A percentile compares a stretch with the other conserved stretches of the same genome.
These are phyloP conservation scores for Hirtodrosophila histrioides DNA, from an alignment of 2,888 invertebrate species.

Conservation along the genomic window DNA sequence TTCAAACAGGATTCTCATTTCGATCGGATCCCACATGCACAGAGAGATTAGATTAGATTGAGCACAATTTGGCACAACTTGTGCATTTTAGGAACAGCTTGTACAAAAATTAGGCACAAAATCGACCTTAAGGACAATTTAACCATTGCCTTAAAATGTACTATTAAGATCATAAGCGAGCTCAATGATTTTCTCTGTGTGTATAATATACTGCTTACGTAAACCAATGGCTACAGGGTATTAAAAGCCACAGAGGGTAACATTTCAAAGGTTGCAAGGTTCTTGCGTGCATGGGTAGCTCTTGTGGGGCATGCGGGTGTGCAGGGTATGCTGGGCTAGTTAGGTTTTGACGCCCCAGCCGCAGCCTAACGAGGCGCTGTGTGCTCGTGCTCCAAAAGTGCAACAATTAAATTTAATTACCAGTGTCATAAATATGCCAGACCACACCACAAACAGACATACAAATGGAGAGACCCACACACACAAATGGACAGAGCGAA, in stretches of 20 bases:
- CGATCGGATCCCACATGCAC: too few relatives aligned
- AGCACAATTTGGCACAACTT: too few relatives aligned
- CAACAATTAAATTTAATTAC: slow-evolving; percentile 80
- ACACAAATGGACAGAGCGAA: too few relatives aligned
- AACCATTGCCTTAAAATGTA: too few relatives aligned
- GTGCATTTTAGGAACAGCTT: too few relatives aligned
- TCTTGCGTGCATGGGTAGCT: slow-evolving; percentile 59
- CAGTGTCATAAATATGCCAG: slow-evolving; percentile 80
- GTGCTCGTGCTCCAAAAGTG: slow-evolving; percentile 68
- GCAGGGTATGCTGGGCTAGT: slow-evolving; percentile 5
- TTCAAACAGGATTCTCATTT: too few relatives aligned
- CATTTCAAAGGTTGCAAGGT: slow-evolving; percentile 24
- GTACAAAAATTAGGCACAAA: too few relatives aligned
- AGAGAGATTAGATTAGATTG: too few relatives aligned
- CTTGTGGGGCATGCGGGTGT: slow-evolving; percentile 27
- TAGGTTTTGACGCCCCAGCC: slow-evolving; percentile 53
- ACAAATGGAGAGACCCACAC: slow-evolving; percentile 10
- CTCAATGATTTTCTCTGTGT: too few relatives aligned
- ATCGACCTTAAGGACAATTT: too few relatives aligned
- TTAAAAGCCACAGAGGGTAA: slow-evolving; percentile 18
- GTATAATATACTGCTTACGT: background rate
- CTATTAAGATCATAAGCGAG: too few relatives aligned
- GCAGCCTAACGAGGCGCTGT: slow-evolving; percentile 54
- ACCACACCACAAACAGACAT: slow-evolving; percentile 42
- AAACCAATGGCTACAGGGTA: slow-evolving; percentile 13